phyloP scores from a whole-genome alignment of 2,888 invertebrate species.

The Anoncus sp. region DNA sequence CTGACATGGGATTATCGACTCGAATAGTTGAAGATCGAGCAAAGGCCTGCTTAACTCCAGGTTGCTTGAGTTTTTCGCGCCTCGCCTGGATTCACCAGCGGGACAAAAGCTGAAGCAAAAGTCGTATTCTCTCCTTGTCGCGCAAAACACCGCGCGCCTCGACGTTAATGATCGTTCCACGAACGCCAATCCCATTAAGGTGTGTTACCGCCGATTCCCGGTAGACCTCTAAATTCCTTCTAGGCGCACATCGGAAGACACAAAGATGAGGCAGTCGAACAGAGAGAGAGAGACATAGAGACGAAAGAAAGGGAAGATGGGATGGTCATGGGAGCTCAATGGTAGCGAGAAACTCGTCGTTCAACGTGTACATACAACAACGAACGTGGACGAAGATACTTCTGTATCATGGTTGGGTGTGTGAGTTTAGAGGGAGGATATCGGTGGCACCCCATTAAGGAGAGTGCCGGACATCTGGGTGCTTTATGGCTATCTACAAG shows the following conservation, averaged over 20 bases:
- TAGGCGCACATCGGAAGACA: constrained; percentile 59
- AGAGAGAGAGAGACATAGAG: constrained; percentile 12
- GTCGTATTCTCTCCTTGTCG: constrained; percentile 17
- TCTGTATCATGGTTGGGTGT: constrained; percentile 32
- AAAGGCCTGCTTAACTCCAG: neutral
- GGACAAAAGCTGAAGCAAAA: constrained; percentile 24
- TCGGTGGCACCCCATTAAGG: constrained; percentile 80
- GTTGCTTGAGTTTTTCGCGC: neutral
- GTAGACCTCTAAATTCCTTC: constrained; percentile 76
- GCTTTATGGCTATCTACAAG: constrained; percentile 60
- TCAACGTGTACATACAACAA: constrained; percentile 34
- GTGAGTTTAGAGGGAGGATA: constrained; percentile 68
- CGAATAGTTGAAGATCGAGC: neutral
- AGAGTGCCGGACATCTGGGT: constrained; percentile 78
- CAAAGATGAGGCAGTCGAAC: constrained; percentile 70
- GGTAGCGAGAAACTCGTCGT: constrained; percentile 40
- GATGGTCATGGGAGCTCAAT: constrained; percentile 38
- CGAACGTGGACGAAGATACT: constrained; percentile 30
- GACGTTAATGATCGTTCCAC: constrained; percentile 74
- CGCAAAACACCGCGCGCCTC: constrained; percentile 56
- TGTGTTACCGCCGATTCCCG: constrained; percentile 73
- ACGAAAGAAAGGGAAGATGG: constrained; percentile 41
- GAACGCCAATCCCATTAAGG: constrained; percentile 77
- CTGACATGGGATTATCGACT: neutral
- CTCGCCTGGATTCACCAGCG: neutral